Base-by-base conservation (phyloP, 2,888 invertebrate species). In the Rambutsinella grinnellia region DNA sequence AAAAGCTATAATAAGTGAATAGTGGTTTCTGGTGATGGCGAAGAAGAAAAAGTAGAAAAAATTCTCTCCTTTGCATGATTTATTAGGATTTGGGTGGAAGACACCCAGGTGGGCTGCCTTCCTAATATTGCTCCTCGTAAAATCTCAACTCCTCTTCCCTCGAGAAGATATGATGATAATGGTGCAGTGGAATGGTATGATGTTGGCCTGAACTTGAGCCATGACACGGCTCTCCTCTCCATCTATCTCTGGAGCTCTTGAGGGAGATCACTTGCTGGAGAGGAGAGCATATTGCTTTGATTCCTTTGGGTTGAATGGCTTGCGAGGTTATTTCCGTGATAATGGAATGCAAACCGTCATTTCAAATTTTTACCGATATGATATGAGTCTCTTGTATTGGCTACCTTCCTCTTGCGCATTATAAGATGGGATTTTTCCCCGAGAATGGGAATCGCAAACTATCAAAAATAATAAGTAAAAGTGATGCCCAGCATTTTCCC, bases 11-110 rank as follows among this genome's bases (percentile, higher is more conserved):
- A 75, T 75, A 75, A 75, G 61, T 67, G 36, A 53, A 24, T 49
- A 62, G n/a, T n/a, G n/a, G n/a, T n/a, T n/a, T n/a, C n/a, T n/a
- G n/a, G n/a, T n/a, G n/a, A n/a, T n/a, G n/a, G n/a, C n/a, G n/a
- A 56, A 60, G 58, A 65, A 68, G 69, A 76, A 63, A 72, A 65
- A 72, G 72, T 65, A 60, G 72, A 46, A 76, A n/a, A n/a, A 76
- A 76, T 76, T 68, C 69, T 76, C 76, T 72, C 72, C 65, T 69
- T 76, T 76, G 76, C 76, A 76, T 76, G 76, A 76, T 76, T 76
- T 76, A 76, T 76, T 76, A 76, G 69, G 51, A 68, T 76, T 76
- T 76, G 62, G 57, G 51, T 62, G 62, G 76, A 76, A 76, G 76
- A 76, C 76, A 76, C 76, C 76, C 76, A 76, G 76, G 76, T 76